A percentile compares a stretch with the other conserved stretches of the same genome.
phyloP scores from a whole-genome alignment of 2,797 vertebrate species.

The Amblyopsis hoosieri region DNA sequence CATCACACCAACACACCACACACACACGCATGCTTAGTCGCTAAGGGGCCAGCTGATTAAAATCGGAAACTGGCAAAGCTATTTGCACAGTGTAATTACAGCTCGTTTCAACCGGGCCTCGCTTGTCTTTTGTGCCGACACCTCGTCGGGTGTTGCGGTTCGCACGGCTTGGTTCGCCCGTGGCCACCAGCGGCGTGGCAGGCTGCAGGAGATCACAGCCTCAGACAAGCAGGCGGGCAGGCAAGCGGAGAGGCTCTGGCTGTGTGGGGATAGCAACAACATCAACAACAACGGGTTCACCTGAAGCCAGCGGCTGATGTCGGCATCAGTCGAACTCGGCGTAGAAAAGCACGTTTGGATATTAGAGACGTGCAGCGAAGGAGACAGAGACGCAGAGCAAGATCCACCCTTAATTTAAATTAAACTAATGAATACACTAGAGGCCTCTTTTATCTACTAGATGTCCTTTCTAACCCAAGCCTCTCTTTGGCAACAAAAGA shows the following conservation, averaged over 20 bases:
- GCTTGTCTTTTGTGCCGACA: slow-evolving; percentile 18
- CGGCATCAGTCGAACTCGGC: slow-evolving; percentile 30
- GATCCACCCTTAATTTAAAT: slow-evolving; percentile 59
- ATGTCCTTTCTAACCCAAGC: slow-evolving; percentile 60
- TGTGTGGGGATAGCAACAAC: background rate
- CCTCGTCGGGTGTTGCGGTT: slow-evolving; percentile 12
- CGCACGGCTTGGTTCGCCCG: background rate
- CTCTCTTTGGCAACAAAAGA: slow-evolving; percentile 21
- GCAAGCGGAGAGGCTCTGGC: background rate
- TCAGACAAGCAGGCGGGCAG: background rate
- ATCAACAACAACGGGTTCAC: background rate
- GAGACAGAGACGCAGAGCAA: slow-evolving; percentile 7
- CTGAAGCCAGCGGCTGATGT: slow-evolving; percentile 35
- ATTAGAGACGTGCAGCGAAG: slow-evolving; percentile 7
- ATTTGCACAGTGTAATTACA: slow-evolving; percentile 49
- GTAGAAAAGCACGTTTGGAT: slow-evolving; percentile 20
- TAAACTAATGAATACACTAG: slow-evolving; percentile 76
- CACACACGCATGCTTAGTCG: slow-evolving; percentile 10
- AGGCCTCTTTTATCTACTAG: slow-evolving; percentile 63
- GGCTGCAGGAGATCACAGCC: background rate
- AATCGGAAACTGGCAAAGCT: slow-evolving; percentile 39
- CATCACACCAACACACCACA: slow-evolving; percentile 1
- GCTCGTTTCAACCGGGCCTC: slow-evolving; percentile 17
- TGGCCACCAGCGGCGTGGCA: background rate
- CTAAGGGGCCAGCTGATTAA: slow-evolving; percentile 41